Evolutionary conservation across 2,797 vertebrate species (phyloP).

Genomic region (Pantherophis alleghaniensis): DNA sequence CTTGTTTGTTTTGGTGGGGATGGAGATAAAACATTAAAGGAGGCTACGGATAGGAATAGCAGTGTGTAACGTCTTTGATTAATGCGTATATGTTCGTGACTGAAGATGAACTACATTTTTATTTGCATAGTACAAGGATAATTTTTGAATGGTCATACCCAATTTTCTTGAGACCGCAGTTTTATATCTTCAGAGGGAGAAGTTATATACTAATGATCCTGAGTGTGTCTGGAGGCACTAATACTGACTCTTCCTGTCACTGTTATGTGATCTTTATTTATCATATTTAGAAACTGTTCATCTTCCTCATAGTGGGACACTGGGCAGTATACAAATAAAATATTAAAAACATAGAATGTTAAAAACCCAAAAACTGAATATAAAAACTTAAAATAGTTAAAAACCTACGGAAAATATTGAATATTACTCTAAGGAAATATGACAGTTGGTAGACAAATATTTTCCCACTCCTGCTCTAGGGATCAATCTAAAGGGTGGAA

Average conservation of each 20-base stretch:
- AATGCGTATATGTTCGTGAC: background rate
- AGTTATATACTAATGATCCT: background rate
- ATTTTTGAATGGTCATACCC: background rate
- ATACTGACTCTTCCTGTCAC: background rate
- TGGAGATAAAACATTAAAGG: background rate
- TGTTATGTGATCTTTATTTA: background rate
- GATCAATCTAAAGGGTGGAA: background rate
- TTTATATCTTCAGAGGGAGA: background rate
- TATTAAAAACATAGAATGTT: background rate
- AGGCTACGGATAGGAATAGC: background rate
- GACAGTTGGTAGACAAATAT: background rate
- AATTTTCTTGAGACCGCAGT: background rate
- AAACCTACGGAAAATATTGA: background rate
- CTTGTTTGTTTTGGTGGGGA: background rate
- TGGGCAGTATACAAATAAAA: background rate
- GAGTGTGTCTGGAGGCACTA: background rate
- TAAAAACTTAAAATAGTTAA: background rate
- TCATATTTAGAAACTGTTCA: too few relatives aligned
- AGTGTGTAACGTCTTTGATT: background rate
- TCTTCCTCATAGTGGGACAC: background rate
- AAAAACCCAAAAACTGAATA: background rate
- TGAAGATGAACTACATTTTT: background rate
- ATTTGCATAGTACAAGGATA: background rate
- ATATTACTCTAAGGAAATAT: background rate
- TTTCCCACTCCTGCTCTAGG: background rate